Evolutionary conservation across 2,113 vertebrate species (phyloP).

Genomic region (Callionymus lyra): DNA sequence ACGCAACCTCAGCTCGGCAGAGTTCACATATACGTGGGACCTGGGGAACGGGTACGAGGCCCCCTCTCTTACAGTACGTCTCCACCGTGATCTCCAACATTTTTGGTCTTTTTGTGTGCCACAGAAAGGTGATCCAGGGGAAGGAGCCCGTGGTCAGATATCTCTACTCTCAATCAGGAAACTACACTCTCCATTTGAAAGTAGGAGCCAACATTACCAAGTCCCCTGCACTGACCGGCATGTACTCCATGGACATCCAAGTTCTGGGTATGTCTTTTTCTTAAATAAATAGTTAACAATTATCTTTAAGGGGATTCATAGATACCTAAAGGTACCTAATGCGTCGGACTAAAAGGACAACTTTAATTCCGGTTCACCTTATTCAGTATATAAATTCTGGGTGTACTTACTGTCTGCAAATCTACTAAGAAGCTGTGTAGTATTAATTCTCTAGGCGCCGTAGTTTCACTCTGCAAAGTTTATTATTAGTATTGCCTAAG

Average conservation of each 20-base stretch:
- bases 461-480: too few species aligned
- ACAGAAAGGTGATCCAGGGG: conserved; percentile 69
- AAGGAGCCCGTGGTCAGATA: conserved; percentile 67
- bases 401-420: too few species aligned
- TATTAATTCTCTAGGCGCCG: too few species aligned
- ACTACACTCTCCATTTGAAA: conserved; percentile 66
- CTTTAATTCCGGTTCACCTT: too few species aligned
- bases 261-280: conserved; percentile 66
- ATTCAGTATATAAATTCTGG: too few species aligned
- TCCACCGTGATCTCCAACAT: background rate
- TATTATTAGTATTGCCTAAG: too few species aligned
- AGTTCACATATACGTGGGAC: conserved; percentile 78
- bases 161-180: conserved; percentile 63
- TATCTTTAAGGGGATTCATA: too few species aligned
- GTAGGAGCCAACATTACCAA: conserved; percentile 60
- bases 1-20: conserved; percentile 62
- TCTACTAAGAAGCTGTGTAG: too few species aligned
- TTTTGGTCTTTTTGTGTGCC: background rate
- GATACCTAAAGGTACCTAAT: too few species aligned
- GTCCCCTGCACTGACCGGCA: conserved; percentile 48
- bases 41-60: conserved; percentile 76
- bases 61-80: background rate
- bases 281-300: too few species aligned
- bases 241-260: conserved; percentile 66
- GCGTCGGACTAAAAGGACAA: background rate